Conservation (phyloP, 2,888 invertebrate species). For the Lithophane leautieri region DNA sequence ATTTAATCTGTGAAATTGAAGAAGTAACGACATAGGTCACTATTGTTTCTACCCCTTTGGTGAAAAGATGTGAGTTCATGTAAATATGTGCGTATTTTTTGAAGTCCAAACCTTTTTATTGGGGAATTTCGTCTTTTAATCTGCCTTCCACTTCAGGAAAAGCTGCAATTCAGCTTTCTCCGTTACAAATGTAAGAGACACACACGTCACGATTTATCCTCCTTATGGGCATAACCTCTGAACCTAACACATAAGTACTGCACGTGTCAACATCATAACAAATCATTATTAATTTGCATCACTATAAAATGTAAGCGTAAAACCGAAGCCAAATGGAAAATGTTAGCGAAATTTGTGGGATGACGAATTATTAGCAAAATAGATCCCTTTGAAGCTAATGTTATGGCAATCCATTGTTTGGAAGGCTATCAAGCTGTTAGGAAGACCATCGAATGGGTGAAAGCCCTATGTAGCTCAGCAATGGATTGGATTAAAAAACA, state of each 20-base stretch:
- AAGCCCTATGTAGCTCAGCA: neutral
- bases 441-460: neutral
- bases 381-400: neutral
- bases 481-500: neutral
- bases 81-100: neutral
- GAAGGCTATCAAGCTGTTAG: neutral
- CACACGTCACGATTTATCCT: conserved; percentile 1
- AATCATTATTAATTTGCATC: conserved; percentile 18
- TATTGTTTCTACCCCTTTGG: neutral
- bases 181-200: neutral
- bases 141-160: neutral
- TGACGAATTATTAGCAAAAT: neutral
- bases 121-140: too few species aligned
- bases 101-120: neutral
- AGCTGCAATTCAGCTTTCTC: neutral
- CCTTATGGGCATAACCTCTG: conserved; percentile 15
- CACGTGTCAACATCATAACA: conserved; percentile 38
- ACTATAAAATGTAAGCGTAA: conserved; percentile 5
- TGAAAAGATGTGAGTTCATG: neutral
- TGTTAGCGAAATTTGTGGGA: neutral
- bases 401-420: neutral
- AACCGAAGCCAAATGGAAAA: conserved; percentile 13
- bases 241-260: conserved; percentile 21
- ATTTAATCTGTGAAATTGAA: neutral
- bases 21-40: neutral